These are phyloP conservation scores for Vanessa tameamea DNA, from an alignment of 1,140 invertebrate genomes.

Conservation along the genomic window DNA sequence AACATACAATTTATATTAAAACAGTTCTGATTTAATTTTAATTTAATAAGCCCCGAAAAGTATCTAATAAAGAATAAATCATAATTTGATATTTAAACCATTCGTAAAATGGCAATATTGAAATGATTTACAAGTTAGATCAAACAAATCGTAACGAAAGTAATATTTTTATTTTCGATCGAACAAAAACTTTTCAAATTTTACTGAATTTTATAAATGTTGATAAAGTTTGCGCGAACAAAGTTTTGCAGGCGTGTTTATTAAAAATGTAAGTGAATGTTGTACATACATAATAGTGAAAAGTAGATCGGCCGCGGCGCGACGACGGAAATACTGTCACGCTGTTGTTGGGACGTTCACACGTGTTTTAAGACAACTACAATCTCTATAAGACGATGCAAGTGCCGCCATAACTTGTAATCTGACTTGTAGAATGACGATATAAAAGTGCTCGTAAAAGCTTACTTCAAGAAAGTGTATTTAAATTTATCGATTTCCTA, in stretches of 20 bases:
- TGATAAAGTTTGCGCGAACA: conserved; percentile 4
- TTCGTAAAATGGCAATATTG: not conserved
- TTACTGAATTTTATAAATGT: conserved; percentile 3
- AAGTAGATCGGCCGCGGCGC: not conserved
- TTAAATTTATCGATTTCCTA: too few species aligned
- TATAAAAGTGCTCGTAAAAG: too few species aligned
- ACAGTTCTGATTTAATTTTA: too few species aligned
- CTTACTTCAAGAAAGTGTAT: too few species aligned
- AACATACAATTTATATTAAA: too few species aligned
- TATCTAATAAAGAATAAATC: not conserved
- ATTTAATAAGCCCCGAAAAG: too few species aligned
- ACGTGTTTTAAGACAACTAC: not conserved
- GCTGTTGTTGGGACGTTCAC: not conserved
- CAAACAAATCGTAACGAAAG: not conserved
- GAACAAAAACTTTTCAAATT: not conserved
- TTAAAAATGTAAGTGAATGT: conserved; percentile 13
- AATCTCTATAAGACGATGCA: not conserved
- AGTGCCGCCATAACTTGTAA: too few species aligned
- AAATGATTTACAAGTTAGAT: not conserved
- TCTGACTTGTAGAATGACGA: too few species aligned
- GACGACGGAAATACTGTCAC: not conserved
- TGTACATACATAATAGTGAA: too few species aligned
- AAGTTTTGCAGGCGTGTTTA: conserved; percentile 19
- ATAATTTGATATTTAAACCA: not conserved
- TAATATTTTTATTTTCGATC: not conserved